phyloP scores from a whole-genome alignment of 2,888 invertebrate species.

The Heliconius hortense region DNA sequence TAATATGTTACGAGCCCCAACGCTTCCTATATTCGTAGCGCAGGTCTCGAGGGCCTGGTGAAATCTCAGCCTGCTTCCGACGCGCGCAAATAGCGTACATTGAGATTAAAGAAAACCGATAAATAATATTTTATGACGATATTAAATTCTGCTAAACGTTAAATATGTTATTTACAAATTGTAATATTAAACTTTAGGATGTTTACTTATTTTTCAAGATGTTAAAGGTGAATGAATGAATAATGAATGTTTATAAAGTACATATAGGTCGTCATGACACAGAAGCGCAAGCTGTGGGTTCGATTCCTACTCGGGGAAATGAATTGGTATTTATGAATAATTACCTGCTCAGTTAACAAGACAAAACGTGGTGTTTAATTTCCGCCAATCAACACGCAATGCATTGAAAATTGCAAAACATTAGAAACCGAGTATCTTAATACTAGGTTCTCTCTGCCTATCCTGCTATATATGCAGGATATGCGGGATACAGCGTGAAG shows the following conservation, averaged over 20 bases:
- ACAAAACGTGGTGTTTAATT: too few relatives aligned
- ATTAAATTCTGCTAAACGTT: slow-evolving; percentile 74
- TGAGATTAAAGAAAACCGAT: slow-evolving; percentile 45
- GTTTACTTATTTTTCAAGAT: slow-evolving; percentile 5
- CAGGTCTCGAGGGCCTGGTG: slow-evolving; percentile 49
- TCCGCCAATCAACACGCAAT: too few relatives aligned
- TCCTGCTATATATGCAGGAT: too few relatives aligned
- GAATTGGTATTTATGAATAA: too few relatives aligned
- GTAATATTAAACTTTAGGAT: slow-evolving; percentile 47
- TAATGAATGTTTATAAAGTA: not conserved
- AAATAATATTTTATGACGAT: slow-evolving; percentile 76
- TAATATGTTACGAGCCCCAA: slow-evolving; percentile 51
- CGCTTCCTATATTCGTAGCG: slow-evolving; percentile 42
- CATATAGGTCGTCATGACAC: too few relatives aligned
- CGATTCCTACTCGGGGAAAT: too few relatives aligned
- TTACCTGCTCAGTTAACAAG: too few relatives aligned
- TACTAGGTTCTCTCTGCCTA: too few relatives aligned
- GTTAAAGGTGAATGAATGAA: not conserved
- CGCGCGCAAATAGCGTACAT: slow-evolving; percentile 59
- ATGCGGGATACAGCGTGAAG: too few relatives aligned
- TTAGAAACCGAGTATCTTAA: too few relatives aligned
- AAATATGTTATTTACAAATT: slow-evolving; percentile 66
- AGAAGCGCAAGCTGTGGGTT: too few relatives aligned
- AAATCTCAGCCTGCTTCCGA: slow-evolving; percentile 58
- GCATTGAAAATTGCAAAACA: too few relatives aligned